A percentile compares a stretch with the other conserved stretches of the same genome.
Conservation (phyloP, 64 coral and sea anemone genomes). For the Anthopleura sola region DNA sequence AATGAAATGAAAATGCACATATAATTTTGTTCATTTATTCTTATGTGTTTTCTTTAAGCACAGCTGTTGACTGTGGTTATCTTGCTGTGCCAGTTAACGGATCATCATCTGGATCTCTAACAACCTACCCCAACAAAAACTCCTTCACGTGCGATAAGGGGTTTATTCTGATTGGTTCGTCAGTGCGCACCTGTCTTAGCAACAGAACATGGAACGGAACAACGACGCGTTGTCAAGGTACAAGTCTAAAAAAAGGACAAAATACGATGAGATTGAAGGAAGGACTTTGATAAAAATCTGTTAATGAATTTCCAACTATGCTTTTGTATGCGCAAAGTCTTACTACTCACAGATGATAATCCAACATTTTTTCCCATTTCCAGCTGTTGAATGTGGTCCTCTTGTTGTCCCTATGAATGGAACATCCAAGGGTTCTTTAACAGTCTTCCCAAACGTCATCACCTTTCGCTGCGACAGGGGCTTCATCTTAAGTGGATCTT, state of each 20-base stretch:
- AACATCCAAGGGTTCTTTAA: neutral
- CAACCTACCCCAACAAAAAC: conserved; percentile 28
- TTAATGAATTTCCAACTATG: neutral
- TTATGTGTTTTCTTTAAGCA: neutral
- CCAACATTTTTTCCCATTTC: neutral
- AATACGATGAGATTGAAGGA: no score
- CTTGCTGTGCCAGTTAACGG: conserved; percentile 48
- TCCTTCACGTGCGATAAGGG: conserved; percentile 46
- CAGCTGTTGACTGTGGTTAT: conserved; percentile 65
- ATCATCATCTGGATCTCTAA: neutral
- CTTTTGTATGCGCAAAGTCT: no score
- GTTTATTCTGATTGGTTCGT: conserved; percentile 35
- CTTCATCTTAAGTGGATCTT: conserved; percentile 24
- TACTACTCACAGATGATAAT: no score
- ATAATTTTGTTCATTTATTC: neutral
- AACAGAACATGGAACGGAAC: conserved; percentile 45
- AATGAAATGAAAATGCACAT: neutral
- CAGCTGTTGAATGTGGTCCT: conserved; percentile 64
- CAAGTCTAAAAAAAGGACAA: no score
- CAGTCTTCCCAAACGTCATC: conserved; percentile 22
- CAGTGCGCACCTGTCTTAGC: conserved; percentile 10
- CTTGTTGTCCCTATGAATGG: conserved; percentile 46
- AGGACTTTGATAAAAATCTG: neutral
- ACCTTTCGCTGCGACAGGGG: conserved; percentile 39
- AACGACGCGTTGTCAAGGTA: conserved; percentile 44